Base-by-base conservation (phyloP, 2,113 vertebrate species). In the Colossoma macropomum region DNA sequence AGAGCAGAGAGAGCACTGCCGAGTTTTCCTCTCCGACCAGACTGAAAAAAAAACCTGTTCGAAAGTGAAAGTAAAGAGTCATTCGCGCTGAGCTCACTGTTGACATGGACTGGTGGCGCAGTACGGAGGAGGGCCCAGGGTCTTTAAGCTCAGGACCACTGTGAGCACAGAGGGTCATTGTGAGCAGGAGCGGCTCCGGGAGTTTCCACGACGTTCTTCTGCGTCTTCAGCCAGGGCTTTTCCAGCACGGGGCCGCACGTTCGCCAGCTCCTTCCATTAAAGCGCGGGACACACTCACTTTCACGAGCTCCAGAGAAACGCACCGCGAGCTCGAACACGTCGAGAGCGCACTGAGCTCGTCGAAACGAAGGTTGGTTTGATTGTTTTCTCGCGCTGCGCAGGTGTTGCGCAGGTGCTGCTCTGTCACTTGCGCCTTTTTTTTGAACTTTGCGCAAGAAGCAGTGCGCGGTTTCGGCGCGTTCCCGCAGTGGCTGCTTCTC, bases 21-120 rank as follows among this genome's bases (percentile, higher is more conserved):
- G n/a, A n/a, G n/a, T n/a, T n/a, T n/a, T n/a, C n/a, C n/a, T n/a
- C n/a, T n/a, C n/a, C n/a, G 4, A 41, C 9, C 4, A 10, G 38
- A 5, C 4, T 5, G 9, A 41, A 52, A 52, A 52, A 52, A 76
- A 76, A 25, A 1, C 13, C 19, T 30, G 25, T 54, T 76, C 34
- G 32, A 77, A 77, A 77, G 34, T 77, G 75, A 77, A 77, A 77
- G 75, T 77, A 77, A 77, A 45, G 10, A 27, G 38, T 41, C 32
- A 50, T 50, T 15, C 9, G 52, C 52, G 52, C 17, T 19, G 52
- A 54, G 59, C 6, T 32, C 62, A 32, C 32, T 28, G 23, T 10
- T 52, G 63, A 66, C 62, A 79, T n/a, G 28, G 28, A 30, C 16
- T 30, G 10, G 21, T 62, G 30, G 25, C 34, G 10, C 41, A 19